Conservation (phyloP, 2,888 invertebrate genomes). For the Agrilus biguttatus region DNA sequence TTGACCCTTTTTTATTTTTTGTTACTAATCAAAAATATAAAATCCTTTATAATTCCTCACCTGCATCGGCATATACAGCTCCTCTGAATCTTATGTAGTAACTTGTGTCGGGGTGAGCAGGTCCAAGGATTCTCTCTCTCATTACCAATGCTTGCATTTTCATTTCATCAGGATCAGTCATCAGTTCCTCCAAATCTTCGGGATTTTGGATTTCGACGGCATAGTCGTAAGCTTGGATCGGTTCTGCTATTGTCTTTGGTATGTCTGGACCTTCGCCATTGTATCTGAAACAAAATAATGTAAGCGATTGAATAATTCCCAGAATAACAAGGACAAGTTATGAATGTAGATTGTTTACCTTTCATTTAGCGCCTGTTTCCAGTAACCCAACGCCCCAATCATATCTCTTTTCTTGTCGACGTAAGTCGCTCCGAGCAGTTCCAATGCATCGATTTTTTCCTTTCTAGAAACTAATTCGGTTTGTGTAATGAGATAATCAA, state of each 20-base stretch:
- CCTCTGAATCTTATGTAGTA: constrained; percentile 78
- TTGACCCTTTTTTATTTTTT: too few relatives aligned
- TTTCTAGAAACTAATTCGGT: constrained; percentile 57
- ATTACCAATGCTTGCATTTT: constrained; percentile 90
- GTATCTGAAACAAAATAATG: constrained; percentile 16
- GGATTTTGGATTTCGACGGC: constrained; percentile 67
- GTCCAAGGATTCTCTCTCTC: constrained; percentile 76
- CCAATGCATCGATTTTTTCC: constrained; percentile 78
- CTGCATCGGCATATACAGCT: constrained; percentile 74
- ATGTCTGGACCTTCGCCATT: constrained; percentile 45
- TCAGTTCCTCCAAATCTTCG: constrained; percentile 69
- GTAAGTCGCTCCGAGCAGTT: constrained; percentile 84
- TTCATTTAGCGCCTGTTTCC: constrained; percentile 85
- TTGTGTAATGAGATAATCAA: constrained; percentile 74
- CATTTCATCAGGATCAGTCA: constrained; percentile 91
- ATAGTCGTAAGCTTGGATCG: constrained; percentile 79
- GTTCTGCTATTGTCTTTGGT: constrained; percentile 52
- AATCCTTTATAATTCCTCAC: too few relatives aligned
- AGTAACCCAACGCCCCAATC: constrained; percentile 74
- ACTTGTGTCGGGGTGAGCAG: constrained; percentile 92
- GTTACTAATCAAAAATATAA: too few relatives aligned
- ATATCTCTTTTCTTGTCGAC: constrained; percentile 95
- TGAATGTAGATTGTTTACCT: constrained; percentile 36
- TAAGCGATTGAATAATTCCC: background rate
- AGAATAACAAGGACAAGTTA: background rate